These are phyloP conservation scores for Ceraclea dissimilis DNA, from an alignment of 2,888 invertebrate genomes.

Conservation along the genomic window DNA sequence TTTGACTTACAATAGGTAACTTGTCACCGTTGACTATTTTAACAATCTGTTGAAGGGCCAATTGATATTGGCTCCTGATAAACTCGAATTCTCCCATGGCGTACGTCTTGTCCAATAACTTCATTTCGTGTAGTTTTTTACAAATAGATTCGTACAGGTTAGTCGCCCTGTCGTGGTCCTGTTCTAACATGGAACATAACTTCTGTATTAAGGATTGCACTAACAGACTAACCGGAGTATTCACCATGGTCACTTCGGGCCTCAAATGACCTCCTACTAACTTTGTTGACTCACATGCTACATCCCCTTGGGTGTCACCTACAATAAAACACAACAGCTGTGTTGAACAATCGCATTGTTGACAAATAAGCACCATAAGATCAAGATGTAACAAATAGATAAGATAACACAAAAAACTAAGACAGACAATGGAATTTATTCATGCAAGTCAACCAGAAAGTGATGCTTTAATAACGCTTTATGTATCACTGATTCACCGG, in stretches of 20 bases:
- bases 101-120: slow-evolving; percentile 63
- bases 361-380: too few species aligned
- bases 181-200: slow-evolving; percentile 57
- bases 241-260: slow-evolving; percentile 32
- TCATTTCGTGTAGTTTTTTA: slow-evolving; percentile 58
- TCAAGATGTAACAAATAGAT: too few species aligned
- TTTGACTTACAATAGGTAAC: slow-evolving; percentile 43
- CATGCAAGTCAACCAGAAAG: too few species aligned
- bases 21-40: slow-evolving; percentile 51
- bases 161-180: slow-evolving; percentile 49
- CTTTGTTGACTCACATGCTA: slow-evolving; percentile 11
- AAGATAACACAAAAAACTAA: too few species aligned
- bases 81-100: slow-evolving; percentile 62
- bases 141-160: slow-evolving; percentile 61
- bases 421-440: too few species aligned
- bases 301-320: neutral
- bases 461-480: too few species aligned
- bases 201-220: slow-evolving; percentile 65
- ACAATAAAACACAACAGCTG: too few species aligned
- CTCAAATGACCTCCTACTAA: slow-evolving; percentile 5
- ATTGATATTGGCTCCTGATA: slow-evolving; percentile 60
- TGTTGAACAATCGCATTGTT: too few species aligned
- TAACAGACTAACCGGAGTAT: slow-evolving; percentile 58
- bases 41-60: slow-evolving; percentile 57
- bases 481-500: too few species aligned